Evolutionary conservation across 2,113 vertebrate species (phyloP).

Genomic region (Anolis sagrei): DNA sequence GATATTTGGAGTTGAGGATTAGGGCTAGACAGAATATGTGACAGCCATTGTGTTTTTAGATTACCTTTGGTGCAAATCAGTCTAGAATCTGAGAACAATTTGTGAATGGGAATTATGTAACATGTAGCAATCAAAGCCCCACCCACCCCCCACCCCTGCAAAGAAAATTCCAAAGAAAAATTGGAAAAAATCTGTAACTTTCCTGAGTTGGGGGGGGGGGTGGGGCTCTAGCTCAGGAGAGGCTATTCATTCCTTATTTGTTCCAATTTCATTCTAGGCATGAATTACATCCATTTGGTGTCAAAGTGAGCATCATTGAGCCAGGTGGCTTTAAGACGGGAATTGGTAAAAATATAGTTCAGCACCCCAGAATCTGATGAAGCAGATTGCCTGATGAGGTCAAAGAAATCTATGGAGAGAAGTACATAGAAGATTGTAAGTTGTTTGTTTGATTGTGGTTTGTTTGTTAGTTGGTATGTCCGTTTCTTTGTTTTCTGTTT

Average conservation of each 20-base stretch:
- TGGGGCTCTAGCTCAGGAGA: not conserved
- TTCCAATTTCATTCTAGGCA: constrained; percentile 60
- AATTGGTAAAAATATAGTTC: accelerated
- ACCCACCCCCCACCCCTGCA: too few species aligned
- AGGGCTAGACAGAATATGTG: too few species aligned
- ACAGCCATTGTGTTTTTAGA: too few species aligned
- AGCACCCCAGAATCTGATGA: constrained; percentile 58
- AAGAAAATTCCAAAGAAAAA: too few species aligned
- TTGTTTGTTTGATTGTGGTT: not conserved
- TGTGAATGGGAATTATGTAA: too few species aligned
- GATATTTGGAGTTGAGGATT: too few species aligned
- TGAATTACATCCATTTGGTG: constrained; percentile 76
- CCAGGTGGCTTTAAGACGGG: constrained; percentile 63
- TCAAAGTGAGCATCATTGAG: constrained; percentile 78
- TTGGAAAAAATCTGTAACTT: too few species aligned
- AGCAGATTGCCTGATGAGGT: constrained; percentile 55
- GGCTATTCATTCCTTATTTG: not conserved
- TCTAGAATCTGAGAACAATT: too few species aligned
- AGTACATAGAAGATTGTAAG: not conserved
- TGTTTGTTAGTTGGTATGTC: too few species aligned
- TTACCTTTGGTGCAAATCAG: too few species aligned
- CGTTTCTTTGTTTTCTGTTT: too few species aligned
- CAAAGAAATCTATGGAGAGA: constrained; percentile 43
- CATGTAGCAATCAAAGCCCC: too few species aligned
- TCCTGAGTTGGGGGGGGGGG: not conserved